phyloP scores from a whole-genome alignment of 2,797 vertebrate genomes.

The Menidia menidia region DNA sequence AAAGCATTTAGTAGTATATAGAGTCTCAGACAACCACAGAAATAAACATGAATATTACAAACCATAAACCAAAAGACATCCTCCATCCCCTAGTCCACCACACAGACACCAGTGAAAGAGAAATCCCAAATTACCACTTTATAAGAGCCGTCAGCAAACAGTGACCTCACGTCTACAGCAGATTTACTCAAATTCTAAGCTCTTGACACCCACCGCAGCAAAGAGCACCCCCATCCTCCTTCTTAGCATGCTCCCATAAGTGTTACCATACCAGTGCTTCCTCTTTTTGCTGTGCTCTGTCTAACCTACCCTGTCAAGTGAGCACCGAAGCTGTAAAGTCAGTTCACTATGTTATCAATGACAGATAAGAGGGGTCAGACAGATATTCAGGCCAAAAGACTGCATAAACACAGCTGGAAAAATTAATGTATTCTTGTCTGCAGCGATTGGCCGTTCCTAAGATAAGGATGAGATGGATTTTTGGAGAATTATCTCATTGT shows the following conservation, averaged over 20 bases:
- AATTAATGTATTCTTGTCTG: slow-evolving; percentile 29
- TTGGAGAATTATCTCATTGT: slow-evolving; percentile 14
- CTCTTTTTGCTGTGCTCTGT: slow-evolving; percentile 4
- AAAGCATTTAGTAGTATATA: neutral
- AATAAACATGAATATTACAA: slow-evolving; percentile 31
- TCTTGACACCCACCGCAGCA: slow-evolving; percentile 36
- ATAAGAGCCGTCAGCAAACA: slow-evolving; percentile 53
- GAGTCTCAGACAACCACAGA: slow-evolving; percentile 10
- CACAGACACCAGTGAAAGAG: slow-evolving; percentile 62
- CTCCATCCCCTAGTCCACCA: slow-evolving; percentile 36
- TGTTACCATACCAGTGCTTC: slow-evolving; percentile 44
- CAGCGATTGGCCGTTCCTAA: neutral
- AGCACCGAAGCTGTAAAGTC: slow-evolving; percentile 33
- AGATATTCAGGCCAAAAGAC: slow-evolving; percentile 43
- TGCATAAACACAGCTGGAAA: slow-evolving; percentile 61
- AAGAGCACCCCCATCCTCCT: slow-evolving; percentile 20
- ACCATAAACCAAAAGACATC: slow-evolving; percentile 50
- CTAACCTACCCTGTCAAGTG: slow-evolving; percentile 18
- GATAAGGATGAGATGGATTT: slow-evolving; percentile 33
- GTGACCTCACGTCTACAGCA: slow-evolving; percentile 68
- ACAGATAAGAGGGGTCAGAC: slow-evolving; percentile 71
- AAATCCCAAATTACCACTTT: slow-evolving; percentile 65
- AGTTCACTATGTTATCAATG: slow-evolving; percentile 50
- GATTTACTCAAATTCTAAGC: slow-evolving; percentile 60
- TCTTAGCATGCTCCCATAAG: slow-evolving; percentile 7